phyloP scores from a whole-genome alignment of 2,888 invertebrate genomes.

The Crepidodera aurea region DNA sequence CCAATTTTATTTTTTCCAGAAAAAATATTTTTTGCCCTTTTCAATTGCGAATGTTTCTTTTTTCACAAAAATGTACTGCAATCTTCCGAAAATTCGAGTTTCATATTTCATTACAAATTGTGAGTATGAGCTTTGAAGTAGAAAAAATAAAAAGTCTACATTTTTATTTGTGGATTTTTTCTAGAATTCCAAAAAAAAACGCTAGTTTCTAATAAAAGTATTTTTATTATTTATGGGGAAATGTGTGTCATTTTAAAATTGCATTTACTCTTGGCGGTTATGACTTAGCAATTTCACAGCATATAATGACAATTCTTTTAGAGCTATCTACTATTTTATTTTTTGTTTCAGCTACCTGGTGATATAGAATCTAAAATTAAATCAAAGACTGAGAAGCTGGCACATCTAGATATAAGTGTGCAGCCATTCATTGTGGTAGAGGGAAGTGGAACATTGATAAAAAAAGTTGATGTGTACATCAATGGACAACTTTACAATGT shows the following conservation, averaged over 20 bases:
- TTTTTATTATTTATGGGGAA: no score
- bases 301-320: no score
- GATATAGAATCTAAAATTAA: not conserved
- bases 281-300: no score
- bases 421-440: slow-evolving; percentile 4
- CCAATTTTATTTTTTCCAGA: not conserved
- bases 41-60: not conserved
- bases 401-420: not conserved
- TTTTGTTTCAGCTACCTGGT: not conserved
- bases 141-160: no score
- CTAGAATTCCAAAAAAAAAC: no score
- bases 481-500: not conserved
- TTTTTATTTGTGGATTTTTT: no score
- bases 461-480: not conserved
- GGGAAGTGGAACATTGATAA: not conserved
- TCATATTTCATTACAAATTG: no score
- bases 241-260: no score
- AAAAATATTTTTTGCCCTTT: not conserved
- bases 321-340: not conserved
- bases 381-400: no score
- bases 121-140: no score
- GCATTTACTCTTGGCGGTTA: not conserved
- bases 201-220: no score
- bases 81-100: not conserved
- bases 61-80: not conserved